Base-by-base conservation (phyloP, 1,140 invertebrate species). In the Chionoecetes opilio region DNA sequence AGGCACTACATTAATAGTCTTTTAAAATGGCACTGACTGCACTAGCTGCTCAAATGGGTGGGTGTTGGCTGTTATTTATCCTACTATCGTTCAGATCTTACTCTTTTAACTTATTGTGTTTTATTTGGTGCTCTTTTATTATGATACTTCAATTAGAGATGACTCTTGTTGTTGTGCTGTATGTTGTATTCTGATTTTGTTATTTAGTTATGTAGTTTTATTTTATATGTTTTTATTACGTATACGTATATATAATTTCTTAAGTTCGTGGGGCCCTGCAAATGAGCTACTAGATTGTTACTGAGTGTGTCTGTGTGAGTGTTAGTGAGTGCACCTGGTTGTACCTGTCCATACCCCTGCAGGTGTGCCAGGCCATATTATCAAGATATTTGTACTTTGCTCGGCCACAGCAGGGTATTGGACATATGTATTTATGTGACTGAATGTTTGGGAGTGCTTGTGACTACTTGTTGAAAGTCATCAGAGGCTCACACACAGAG, bases 81-180 rank as follows among this genome's bases (percentile, higher is more conserved):
- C 6, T 75, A n/a, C 26, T 75, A 21, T 75, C 21, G 6, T 75
- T 6, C 63, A n/a, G 63, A 75, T 75, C 3, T 75, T 6, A 9
- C 46, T 75, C 5, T 5, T 5, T 8, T 46, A 14, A 75, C 8
- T 75, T 75, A 75, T 26, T 8, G 1, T 6, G 0, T n/a, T 75
- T 75, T 75, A 75, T 75, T 75, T 75, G 63, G 63, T 75, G 63
- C 63, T 75, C 63, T 75, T 75, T n/a, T 75, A 75, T 75, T 26
- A n/a, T 75, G 63, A n/a, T 75, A 26, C 26, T 75, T 17, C 63
- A 75, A 21, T 75, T 75, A 75, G 63, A 75, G 63, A n/a, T 5
- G 21, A 75, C 63, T 53, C 6, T 3, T 75, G 63, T 21, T 75
- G 26, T 8, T 75, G 0, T 75, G 21, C 6, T n/a, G 63, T 75